Conservation (phyloP, 2,113 vertebrate genomes). For the Damaliscus lunatus region DNA sequence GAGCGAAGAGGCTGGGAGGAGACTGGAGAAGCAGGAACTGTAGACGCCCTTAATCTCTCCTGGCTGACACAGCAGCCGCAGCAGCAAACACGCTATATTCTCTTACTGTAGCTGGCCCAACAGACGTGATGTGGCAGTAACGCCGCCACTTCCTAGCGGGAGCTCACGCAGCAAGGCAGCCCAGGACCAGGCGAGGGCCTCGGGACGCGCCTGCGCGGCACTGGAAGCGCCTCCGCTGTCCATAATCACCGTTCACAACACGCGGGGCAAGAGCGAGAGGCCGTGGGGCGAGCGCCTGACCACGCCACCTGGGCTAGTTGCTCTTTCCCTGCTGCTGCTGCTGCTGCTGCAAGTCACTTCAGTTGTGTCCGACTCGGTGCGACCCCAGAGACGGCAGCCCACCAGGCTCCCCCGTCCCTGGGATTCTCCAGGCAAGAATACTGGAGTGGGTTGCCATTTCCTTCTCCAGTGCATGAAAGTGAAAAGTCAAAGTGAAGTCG, state of each 20-base stretch:
- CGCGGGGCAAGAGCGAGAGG: not conserved
- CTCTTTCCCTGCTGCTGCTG: not conserved
- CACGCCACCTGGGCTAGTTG: not conserved
- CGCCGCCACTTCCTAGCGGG: fast-evolving
- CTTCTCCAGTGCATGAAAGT: too few relatives aligned
- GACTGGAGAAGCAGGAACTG: not conserved
- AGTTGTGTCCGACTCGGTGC: too few relatives aligned
- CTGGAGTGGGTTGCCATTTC: too few relatives aligned
- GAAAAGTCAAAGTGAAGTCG: too few relatives aligned
- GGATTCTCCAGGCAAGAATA: too few relatives aligned
- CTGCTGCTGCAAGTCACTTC: too few relatives aligned
- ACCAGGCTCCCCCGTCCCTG: too few relatives aligned
- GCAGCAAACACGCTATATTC: not conserved
- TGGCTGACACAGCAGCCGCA: not conserved
- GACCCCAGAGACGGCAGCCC: too few relatives aligned
- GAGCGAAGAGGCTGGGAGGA: not conserved
- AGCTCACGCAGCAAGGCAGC: fast-evolving
- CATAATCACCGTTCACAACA: fast-evolving
- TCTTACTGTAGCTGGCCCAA: not conserved
- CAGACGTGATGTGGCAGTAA: fast-evolving
- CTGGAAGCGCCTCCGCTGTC: fast-evolving
- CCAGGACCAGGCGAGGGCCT: not conserved
- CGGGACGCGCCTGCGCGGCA: fast-evolving
- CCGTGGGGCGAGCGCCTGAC: fast-evolving
- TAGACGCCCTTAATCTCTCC: not conserved